phyloP scores from a whole-genome alignment of 2,888 invertebrate species.

The Oxyscelio sp. region DNA sequence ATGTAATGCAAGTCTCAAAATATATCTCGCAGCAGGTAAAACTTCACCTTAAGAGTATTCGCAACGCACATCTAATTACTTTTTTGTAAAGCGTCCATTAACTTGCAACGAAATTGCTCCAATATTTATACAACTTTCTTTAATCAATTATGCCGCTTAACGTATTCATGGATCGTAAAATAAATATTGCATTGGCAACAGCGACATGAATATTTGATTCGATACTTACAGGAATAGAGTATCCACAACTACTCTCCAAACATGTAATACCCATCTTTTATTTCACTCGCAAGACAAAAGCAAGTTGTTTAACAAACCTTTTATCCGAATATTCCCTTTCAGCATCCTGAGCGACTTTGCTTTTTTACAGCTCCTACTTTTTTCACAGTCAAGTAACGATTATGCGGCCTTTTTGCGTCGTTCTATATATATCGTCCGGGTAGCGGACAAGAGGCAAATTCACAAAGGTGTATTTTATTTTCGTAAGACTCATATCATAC shows the following conservation, averaged over 20 bases:
- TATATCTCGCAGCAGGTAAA: too few relatives aligned
- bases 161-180: background rate
- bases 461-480: too few relatives aligned
- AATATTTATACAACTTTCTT: background rate
- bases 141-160: constrained; percentile 14
- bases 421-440: constrained; percentile 59
- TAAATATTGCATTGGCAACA: constrained; percentile 16
- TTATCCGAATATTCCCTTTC: constrained; percentile 53
- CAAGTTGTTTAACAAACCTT: constrained; percentile 60
- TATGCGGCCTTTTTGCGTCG: constrained; percentile 32
- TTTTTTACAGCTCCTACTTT: constrained; percentile 40
- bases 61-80: too few relatives aligned
- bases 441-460: constrained; percentile 46
- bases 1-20: too few relatives aligned
- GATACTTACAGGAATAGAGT: constrained; percentile 27
- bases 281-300: constrained; percentile 50
- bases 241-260: constrained; percentile 2
- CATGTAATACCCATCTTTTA: constrained; percentile 35
- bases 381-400: constrained; percentile 43
- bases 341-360: constrained; percentile 19
- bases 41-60: too few relatives aligned
- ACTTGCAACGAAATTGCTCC: background rate
- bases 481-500: too few relatives aligned
- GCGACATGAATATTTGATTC: constrained; percentile 32
- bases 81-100: too few relatives aligned